Percentiles rank a stretch among this genome's conserved stretches.
phyloP scores from a whole-genome alignment of 2,888 invertebrate genomes.

The Biston betularia region DNA sequence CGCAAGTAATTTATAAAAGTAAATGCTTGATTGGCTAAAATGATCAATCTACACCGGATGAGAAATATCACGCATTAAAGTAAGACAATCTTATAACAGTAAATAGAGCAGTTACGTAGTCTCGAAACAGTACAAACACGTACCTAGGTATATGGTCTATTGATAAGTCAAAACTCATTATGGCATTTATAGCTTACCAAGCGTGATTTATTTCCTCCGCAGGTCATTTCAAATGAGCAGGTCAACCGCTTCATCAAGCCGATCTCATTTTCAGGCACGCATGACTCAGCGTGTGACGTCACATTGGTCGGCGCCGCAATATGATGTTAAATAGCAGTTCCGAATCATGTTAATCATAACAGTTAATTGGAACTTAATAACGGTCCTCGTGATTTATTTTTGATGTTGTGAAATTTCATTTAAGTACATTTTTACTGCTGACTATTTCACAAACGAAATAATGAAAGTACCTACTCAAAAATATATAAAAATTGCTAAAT shows the following conservation, averaged over 20 bases:
- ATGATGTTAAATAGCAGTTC: conserved; percentile 24
- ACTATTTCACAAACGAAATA: no score
- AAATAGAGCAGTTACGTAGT: not conserved
- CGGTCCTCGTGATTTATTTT: conserved; percentile 5
- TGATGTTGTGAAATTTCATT: no score
- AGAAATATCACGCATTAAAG: no score
- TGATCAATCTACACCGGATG: no score
- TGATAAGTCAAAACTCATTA: conserved; percentile 1
- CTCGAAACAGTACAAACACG: not conserved
- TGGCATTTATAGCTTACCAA: not conserved
- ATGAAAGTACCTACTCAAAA: no score
- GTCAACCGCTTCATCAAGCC: conserved; percentile 19
- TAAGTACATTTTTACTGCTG: no score
- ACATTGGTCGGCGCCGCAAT: conserved; percentile 4
- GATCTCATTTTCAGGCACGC: conserved; percentile 24
- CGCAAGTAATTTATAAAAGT: no score
- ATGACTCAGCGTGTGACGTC: conserved; percentile 31
- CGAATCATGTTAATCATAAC: conserved; percentile 24
- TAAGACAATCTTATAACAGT: no score
- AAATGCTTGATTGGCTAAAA: no score
- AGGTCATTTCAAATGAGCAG: conserved; percentile 14
- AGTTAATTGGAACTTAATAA: conserved; percentile 30
- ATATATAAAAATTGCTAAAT: no score
- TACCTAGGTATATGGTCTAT: not conserved
- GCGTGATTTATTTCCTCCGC: conserved; percentile 21